Conservation (phyloP, 2,113 vertebrate genomes). For the Rhabdomys dilectus region DNA sequence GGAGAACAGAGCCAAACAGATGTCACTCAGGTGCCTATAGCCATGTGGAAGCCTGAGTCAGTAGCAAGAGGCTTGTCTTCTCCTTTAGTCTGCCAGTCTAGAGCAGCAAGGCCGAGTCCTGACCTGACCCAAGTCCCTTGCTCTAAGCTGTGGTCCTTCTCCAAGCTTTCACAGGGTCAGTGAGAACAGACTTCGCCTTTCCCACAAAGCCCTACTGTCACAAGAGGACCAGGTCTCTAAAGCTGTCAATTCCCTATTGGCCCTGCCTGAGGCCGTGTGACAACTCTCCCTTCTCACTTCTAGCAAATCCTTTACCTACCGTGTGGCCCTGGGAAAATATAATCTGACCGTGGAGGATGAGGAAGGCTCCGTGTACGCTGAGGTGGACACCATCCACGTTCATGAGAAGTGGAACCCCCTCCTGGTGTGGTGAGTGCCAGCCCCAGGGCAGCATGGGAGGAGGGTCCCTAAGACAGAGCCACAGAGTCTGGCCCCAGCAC, state of each 20-base stretch:
- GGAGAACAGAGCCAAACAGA: not conserved
- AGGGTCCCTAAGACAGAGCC: not conserved
- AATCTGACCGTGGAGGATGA: constrained; percentile 86
- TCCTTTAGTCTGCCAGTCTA: not conserved
- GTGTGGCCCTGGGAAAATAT: constrained; percentile 93
- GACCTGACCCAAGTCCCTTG: not conserved
- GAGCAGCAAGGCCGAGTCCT: not conserved
- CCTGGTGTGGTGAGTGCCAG: constrained; percentile 75
- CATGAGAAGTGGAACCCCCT: constrained; percentile 92
- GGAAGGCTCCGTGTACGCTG: constrained; percentile 82
- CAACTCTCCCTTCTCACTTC: fast-evolving
- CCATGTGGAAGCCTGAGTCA: fast-evolving
- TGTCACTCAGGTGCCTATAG: fast-evolving
- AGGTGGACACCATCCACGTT: constrained; percentile 90
- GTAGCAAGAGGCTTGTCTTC: fast-evolving
- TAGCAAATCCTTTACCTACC: constrained; percentile 90
- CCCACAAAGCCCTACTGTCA: not conserved
- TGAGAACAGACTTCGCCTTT: not conserved
- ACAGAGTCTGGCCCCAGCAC: not conserved
- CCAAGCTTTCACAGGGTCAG: not conserved
- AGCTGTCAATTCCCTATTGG: not conserved
- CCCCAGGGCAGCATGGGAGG: fast-evolving
- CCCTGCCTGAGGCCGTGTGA: not conserved
- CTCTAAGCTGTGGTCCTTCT: not conserved
- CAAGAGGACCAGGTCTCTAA: not conserved